Evolutionary conservation across 2,797 vertebrate genomes (phyloP), one percentile per base, ranked within the genome.

Genomic region (Diglossa cyanea): DNA sequence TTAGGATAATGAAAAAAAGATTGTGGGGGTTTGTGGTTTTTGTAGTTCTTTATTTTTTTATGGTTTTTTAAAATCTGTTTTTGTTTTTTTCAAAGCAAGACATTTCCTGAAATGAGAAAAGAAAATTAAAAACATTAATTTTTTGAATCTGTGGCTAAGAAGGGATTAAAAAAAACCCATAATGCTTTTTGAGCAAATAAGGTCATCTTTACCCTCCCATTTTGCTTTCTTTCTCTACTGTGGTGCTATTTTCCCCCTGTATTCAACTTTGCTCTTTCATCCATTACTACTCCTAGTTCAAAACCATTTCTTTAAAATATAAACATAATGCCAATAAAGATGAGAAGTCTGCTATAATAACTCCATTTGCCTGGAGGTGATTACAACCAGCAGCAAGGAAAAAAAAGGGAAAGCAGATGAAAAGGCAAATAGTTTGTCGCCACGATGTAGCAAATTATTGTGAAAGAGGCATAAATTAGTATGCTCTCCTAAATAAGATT

Each of bases 71-170:
- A 1, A 7, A 7, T 33, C 33, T 42, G 4, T 3, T 40, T 45
- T 33, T 31, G 2, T 23, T 58, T 66, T 51, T 12, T 73, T 82
- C 50, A 3, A 28, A 28, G 10, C 21, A 73, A 91, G 31, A n/a
- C 48, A 83, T 85, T 94, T 78, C 17, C 24, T 92, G 51, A 90
- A 67, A 62, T 42, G 54, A 79, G 84, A 91, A 85, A 81, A 88
- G 33, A 89, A 94, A 96, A 97, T 93, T 88, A 93, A 93, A 97
- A 93, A 6, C 45, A 88, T 95, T 95, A 62, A 20, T 93, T 94
- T 93, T 81, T 90, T 66, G 17, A 92, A 67, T 53, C 39, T 81
- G 20, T 90, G 75, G 18, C 24, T 47, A 54, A 73, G 6, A 79
- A 93, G 47, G n/a, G 74, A 79, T 75, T 26, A 55, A 91, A 93